These are phyloP conservation scores for Pseudopipra pipra DNA, from an alignment of 2,113 vertebrate genomes.

Conservation along the genomic window DNA sequence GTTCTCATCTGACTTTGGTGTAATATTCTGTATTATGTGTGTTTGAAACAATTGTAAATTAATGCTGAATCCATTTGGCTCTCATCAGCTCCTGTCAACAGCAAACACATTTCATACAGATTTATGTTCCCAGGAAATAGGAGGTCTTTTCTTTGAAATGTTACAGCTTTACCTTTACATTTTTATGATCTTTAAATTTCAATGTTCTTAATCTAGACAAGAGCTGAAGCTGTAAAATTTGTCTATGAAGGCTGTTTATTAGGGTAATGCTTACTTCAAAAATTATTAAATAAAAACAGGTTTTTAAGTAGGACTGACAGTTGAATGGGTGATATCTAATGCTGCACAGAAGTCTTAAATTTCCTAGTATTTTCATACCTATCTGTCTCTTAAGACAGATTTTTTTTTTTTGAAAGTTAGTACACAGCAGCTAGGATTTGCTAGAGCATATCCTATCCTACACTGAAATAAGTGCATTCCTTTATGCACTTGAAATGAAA, in stretches of 20 bases:
- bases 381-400: not conserved
- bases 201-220: not conserved
- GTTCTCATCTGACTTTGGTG: conserved; percentile 25
- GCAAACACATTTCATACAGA: not conserved
- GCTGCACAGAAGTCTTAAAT: not conserved
- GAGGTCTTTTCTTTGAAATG: conserved; percentile 8
- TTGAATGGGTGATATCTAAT: not conserved
- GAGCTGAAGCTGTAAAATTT: not conserved
- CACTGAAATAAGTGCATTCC: not conserved
- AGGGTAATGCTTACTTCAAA: not conserved
- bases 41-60: conserved; percentile 30
- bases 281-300: not conserved
- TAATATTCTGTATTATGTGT: not conserved
- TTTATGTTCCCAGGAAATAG: not conserved
- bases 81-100: not conserved
- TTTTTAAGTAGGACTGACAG: not conserved
- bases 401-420: not conserved
- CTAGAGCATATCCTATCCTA: not conserved
- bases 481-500: not conserved
- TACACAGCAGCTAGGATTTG: not conserved
- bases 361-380: not conserved
- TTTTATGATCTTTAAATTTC: not conserved
- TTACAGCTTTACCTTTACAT: not conserved
- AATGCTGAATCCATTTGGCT: not conserved
- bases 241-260: not conserved